Evolutionary conservation across 2,113 vertebrate genomes (phyloP).

Genomic region (Reinhardtius hippoglossoides): DNA sequence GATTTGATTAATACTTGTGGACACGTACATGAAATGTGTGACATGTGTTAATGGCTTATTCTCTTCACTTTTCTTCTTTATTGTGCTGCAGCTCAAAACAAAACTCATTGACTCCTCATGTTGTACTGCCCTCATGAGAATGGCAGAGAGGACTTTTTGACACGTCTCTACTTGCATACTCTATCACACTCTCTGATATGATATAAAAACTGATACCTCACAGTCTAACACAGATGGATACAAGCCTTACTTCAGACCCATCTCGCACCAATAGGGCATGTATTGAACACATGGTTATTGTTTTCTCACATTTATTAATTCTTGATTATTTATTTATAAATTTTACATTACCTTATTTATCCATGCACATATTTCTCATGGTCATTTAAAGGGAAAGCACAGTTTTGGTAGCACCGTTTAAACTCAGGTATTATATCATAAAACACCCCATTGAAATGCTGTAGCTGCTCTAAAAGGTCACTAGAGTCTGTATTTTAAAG

Average conservation of each 20-base stretch:
- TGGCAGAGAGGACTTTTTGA: neutral
- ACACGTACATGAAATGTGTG: too few species aligned
- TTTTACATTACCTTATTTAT: neutral
- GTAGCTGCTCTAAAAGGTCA: neutral
- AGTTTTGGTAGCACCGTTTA: neutral
- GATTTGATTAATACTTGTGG: too few species aligned
- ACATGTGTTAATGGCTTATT: too few species aligned
- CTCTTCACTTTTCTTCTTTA: too few species aligned
- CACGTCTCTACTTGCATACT: neutral
- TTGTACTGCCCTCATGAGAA: neutral
- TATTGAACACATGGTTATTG: neutral
- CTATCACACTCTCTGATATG: neutral
- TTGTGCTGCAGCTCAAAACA: too few species aligned
- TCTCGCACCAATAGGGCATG: neutral
- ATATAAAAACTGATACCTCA: neutral
- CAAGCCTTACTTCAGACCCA: neutral
- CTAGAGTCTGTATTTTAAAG: slow-evolving; percentile 14
- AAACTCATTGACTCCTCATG: neutral
- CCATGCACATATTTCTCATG: neutral
- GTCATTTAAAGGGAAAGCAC: neutral
- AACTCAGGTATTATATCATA: neutral
- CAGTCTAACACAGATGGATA: neutral
- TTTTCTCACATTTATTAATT: neutral
- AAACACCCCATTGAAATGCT: neutral
- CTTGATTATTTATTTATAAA: neutral